Base-by-base conservation (phyloP, 2,888 invertebrate species). In the Slavum lentiscoides region DNA sequence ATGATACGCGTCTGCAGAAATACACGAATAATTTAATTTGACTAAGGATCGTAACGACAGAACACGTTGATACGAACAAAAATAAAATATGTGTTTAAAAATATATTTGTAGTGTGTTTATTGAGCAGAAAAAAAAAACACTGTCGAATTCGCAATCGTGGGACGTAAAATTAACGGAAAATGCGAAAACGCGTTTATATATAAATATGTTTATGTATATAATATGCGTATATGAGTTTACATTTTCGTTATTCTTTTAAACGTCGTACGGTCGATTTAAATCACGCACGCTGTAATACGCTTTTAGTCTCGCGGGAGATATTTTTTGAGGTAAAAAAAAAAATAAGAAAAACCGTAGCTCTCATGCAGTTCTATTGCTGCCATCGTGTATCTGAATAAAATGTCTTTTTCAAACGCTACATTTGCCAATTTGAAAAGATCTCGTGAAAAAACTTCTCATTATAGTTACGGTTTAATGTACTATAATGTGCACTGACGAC, bases 191-290 rank as follows among this genome's bases (percentile, higher is more conserved):
- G 30, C 30, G 4, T 30, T 30, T 19, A 19, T 55, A 55, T 55
- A 8, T 4, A 43, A 21, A 13, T 23, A 49, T 55, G 49, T 49
- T 1, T 49, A 30, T 30, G 4, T 30, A 30, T 30, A 30, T 30
- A 30, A 30, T 30, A 30, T 30, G 30, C 30, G 30, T 49, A 49
- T 3, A 3, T 11, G 62, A 62, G 30, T 74, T 74, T 37, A 62
- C 43, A n/a, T 58, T 68, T 59, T 66, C 67, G 49, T 59, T 59
- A 49, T 68, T 75, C 53, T 64, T 67, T 39, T 75, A 67, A 67
- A 67, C n/a, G 55, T 66, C 39, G 37, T 1, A 30, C 37, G 74
- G 74, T 68, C 59, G 75, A 67, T 67, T 75, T 68, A 75, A 75
- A 68, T 59, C 67, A 68, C 58, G 75, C 53, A 43, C 59, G 67